Conservation (phyloP, 2,113 vertebrate species). For the Saimiri boliviensis region DNA sequence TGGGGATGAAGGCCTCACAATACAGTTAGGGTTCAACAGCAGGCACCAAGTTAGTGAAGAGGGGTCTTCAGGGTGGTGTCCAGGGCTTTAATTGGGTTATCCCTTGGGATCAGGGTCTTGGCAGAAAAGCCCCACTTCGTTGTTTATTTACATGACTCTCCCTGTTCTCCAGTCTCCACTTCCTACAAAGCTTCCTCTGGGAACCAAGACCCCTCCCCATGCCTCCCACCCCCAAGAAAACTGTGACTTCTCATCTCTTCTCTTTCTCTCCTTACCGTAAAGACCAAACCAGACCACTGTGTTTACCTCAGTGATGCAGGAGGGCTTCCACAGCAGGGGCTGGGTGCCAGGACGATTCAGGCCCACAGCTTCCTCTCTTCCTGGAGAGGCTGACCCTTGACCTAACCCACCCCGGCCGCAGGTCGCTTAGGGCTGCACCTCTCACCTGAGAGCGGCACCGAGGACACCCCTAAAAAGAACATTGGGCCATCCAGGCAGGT, state of each 20-base stretch:
- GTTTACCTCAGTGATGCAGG: not conserved
- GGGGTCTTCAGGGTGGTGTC: not conserved
- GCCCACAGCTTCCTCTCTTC: not conserved
- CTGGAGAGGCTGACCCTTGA: not conserved
- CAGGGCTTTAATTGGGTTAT: not conserved
- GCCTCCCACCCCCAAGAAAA: not conserved
- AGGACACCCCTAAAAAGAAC: not conserved
- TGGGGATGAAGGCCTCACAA: not conserved
- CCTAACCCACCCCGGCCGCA: rapidly evolving
- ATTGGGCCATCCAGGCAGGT: not conserved
- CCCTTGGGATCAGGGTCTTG: rapidly evolving
- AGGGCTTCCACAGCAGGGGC: not conserved
- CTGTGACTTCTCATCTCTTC: not conserved
- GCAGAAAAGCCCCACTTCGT: not conserved
- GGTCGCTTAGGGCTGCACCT: rapidly evolving
- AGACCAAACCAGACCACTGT: not conserved
- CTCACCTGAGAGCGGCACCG: not conserved
- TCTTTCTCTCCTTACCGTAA: not conserved
- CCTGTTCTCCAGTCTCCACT: not conserved
- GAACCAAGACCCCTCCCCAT: not conserved
- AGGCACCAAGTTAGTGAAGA: not conserved
- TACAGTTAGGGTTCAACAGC: not conserved
- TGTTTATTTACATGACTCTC: not conserved
- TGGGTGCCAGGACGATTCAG: not conserved
- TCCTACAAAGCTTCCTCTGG: not conserved